Evolutionary conservation across 2,888 invertebrate species (phyloP).

Genomic region (Chironomus riparius): DNA sequence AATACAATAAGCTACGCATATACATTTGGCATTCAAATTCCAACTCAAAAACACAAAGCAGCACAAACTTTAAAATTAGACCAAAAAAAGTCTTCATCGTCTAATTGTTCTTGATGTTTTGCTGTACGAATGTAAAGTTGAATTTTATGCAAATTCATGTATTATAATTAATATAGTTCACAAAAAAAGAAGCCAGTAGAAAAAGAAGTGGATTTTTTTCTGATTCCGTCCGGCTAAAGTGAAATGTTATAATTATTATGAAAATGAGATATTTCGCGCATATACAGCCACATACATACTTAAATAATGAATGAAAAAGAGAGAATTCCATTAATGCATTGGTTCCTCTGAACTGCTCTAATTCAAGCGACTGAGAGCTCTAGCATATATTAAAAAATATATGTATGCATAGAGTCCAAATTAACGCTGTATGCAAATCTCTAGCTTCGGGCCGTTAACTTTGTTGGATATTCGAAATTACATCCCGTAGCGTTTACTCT

Average conservation of each 20-base stretch:
- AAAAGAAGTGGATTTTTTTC: not conserved
- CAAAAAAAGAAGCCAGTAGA: not conserved
- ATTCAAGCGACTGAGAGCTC: not conserved
- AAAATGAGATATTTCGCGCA: not conserved
- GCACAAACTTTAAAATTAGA: too few relatives aligned
- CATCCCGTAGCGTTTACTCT: conserved; percentile 16
- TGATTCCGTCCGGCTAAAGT: not conserved
- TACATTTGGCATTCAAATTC: too few relatives aligned
- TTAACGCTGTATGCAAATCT: conserved; percentile 12
- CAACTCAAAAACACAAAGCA: too few relatives aligned
- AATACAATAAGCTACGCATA: too few relatives aligned
- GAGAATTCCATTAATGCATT: too few relatives aligned
- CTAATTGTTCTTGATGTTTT: too few relatives aligned
- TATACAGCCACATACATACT: too few relatives aligned
- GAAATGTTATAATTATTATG: not conserved
- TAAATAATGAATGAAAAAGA: too few relatives aligned
- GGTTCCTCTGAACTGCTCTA: not conserved
- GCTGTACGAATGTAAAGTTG: not conserved
- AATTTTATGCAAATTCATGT: conserved; percentile 1
- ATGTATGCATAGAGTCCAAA: not conserved
- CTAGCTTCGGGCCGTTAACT: conserved; percentile 19
- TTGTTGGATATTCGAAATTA: conserved; percentile 1
- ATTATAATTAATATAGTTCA: not conserved
- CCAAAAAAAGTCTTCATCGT: too few relatives aligned
- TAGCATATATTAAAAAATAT: not conserved